Conservation (phyloP, 2,797 vertebrate genomes). For the Malacoraja senta region DNA sequence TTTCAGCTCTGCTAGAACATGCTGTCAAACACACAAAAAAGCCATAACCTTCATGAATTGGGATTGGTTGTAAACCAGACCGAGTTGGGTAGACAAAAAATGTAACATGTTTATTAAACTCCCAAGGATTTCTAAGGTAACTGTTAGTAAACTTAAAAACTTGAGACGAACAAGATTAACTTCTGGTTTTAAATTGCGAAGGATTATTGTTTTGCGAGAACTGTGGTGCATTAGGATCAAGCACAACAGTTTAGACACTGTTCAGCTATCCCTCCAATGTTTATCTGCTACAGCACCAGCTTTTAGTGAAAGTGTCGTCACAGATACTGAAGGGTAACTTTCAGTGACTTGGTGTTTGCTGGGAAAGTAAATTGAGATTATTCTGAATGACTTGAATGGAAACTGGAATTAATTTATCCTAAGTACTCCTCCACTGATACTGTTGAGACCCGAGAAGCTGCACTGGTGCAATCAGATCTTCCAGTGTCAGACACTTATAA, state of each 20-base stretch:
- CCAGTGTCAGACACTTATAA: background rate
- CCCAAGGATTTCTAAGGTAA: background rate
- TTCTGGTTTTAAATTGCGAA: background rate
- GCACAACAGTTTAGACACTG: slow-evolving; percentile 26
- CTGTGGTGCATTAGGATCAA: background rate
- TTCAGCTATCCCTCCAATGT: slow-evolving; percentile 4
- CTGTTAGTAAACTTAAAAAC: background rate
- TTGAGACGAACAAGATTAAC: background rate
- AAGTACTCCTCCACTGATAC: background rate
- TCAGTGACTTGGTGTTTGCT: background rate
- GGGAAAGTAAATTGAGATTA: background rate
- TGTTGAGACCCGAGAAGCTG: background rate
- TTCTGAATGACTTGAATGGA: background rate
- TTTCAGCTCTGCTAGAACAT: background rate
- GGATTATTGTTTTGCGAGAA: background rate
- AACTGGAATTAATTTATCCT: slow-evolving; percentile 9
- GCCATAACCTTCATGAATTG: background rate
- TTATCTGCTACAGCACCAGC: background rate
- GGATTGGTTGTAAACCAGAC: background rate
- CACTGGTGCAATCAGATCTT: background rate
- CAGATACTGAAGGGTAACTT: background rate
- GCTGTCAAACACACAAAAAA: background rate
- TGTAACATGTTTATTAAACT: background rate
- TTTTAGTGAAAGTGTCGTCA: background rate
- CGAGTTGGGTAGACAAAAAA: background rate